Evolutionary conservation across 92 coral and sea anemone genomes (phyloP), one percentile per base, ranked within the genome.

Genomic region (Parazoanthus swiftii): DNA sequence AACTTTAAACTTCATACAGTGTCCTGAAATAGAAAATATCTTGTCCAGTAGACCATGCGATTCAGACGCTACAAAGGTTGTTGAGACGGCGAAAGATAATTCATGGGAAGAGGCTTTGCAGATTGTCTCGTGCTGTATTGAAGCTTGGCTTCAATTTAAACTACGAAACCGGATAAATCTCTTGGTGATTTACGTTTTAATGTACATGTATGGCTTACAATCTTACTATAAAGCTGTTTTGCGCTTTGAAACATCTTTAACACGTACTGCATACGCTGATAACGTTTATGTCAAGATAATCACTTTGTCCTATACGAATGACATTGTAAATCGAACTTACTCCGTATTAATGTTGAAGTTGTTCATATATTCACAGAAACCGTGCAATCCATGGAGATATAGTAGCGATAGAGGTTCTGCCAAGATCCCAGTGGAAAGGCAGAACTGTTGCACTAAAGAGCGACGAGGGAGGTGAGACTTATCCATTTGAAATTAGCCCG

Each of bases 381-480:
- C 95, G 98, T 84, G 97, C 94, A 20, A 88, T 94, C 50, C 97
- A 95, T 90, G 98, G 98, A 23, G 98, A 95, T 81, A 65, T 92
- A 89, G 97, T 94, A 15, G 98, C 90, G 46, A 93, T 94, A 4
- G 98, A 94, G 80, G 11, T 95, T 43, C 82, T 95, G n/a, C 91
- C 90, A 33, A 88, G 88, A 71, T 81, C 95, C 6, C 87, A 91
- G 76, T 94, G 98, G 98, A 94, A 91, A 86, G 98, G 95, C 26
- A 89, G 85, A 74, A 81, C 91, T n/a, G 85, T 86, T 39, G 89
- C 98, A 4, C 88, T 94, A 38, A 93, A 77, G 85, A 89, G 72
- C 68, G 81, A 63, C 0, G 93, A 88, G 35, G 94, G 90, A 90
- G 93, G 97, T 94, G 42, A 59, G 70, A 0, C 23, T 43, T 21